phyloP scores from a whole-genome alignment of 2,888 invertebrate genomes.

The Hypsopygia costalis region DNA sequence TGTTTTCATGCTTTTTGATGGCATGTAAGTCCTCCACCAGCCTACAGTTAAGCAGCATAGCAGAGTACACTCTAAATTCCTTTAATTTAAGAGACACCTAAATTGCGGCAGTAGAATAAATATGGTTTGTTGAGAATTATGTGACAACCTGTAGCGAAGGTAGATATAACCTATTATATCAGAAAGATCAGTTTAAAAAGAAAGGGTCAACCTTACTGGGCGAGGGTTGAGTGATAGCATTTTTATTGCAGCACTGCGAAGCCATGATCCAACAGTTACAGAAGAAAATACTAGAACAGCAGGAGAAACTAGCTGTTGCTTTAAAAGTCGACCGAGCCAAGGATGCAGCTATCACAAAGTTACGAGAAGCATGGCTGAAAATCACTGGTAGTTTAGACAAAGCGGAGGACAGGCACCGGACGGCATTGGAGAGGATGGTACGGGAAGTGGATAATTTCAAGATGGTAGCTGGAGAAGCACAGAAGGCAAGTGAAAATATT shows the following conservation, averaged over 20 bases:
- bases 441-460: constrained; percentile 74
- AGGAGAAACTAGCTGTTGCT: constrained; percentile 90
- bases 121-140: too few species aligned
- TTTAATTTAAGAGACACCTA: too few species aligned
- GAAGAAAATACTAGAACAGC: constrained; percentile 86
- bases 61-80: too few species aligned
- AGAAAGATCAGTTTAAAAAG: too few species aligned
- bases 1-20: too few species aligned
- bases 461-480: constrained; percentile 60
- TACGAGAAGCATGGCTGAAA: constrained; percentile 83
- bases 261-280: constrained; percentile 87
- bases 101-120: too few species aligned
- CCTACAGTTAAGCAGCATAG: too few species aligned
- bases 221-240: too few species aligned
- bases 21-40: too few species aligned
- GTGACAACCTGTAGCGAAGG: too few species aligned
- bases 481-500: constrained; percentile 57
- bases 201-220: too few species aligned
- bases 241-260: constrained; percentile 84
- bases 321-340: constrained; percentile 88
- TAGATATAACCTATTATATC: too few species aligned
- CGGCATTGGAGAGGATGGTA: constrained; percentile 68
- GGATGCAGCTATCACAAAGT: constrained; percentile 83
- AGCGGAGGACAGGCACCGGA: constrained; percentile 68
- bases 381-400: constrained; percentile 63